phyloP scores from a whole-genome alignment of 2,797 vertebrate genomes.

The Rachycentron canadum region DNA sequence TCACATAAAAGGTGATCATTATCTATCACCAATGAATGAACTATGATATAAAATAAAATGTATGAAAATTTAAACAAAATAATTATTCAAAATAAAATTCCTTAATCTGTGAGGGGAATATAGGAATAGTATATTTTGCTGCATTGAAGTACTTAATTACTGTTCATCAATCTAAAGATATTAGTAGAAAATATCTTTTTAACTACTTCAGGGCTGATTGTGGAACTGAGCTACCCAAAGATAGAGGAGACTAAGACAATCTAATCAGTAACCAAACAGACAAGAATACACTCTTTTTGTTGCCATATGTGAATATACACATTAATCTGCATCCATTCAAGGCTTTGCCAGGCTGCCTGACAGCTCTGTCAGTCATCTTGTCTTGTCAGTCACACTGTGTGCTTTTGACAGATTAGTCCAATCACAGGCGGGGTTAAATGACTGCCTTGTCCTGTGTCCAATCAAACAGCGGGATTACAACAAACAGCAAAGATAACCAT shows the following conservation, averaged over 20 bases:
- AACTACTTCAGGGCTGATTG: neutral
- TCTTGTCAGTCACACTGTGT: constrained; percentile 74
- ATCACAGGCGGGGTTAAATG: constrained; percentile 74
- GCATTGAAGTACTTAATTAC: neutral
- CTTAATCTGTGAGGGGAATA: no score
- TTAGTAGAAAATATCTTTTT: neutral
- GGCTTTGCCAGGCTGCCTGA: constrained; percentile 58
- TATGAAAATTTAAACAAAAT: constrained; percentile 3
- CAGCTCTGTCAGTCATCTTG: constrained; percentile 73
- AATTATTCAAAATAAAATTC: neutral
- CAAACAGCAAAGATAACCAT: constrained; percentile 58
- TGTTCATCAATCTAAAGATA: neutral
- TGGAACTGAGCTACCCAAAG: neutral
- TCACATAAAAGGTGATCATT: neutral
- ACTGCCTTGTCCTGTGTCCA: constrained; percentile 65
- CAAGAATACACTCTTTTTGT: neutral
- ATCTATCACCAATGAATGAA: neutral
- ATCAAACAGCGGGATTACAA: constrained; percentile 63
- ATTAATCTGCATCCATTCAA: constrained; percentile 52
- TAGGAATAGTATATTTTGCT: neutral
- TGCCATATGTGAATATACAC: constrained; percentile 20
- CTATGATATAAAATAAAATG: neutral
- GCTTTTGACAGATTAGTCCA: constrained; percentile 76
- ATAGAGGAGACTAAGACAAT: neutral
- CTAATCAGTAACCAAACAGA: neutral